A percentile compares a stretch with the other conserved stretches of the same genome.
phyloP scores from a whole-genome alignment of 1,140 invertebrate species.

The Aphaenogaster floridana region DNA sequence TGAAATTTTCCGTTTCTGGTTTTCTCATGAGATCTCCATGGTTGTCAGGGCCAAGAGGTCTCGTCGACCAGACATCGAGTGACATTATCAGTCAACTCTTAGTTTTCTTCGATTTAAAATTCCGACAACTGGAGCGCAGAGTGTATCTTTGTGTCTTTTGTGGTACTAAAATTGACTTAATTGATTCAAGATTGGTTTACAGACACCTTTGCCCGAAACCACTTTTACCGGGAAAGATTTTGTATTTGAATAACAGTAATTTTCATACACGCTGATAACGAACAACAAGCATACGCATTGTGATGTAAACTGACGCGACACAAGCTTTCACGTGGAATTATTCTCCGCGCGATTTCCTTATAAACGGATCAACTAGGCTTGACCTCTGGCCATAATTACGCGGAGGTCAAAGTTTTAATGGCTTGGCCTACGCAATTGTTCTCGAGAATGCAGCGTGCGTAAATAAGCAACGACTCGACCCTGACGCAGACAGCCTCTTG shows the following conservation, averaged over 20 bases:
- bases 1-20: neutral
- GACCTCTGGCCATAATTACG: constrained; percentile 69
- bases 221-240: neutral
- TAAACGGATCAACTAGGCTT: constrained; percentile 65
- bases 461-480: constrained; percentile 76
- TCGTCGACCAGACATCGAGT: neutral
- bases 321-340: constrained; percentile 57
- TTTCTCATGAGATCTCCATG: neutral
- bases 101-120: neutral
- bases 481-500: constrained; percentile 75
- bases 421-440: constrained; percentile 73
- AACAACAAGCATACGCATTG: constrained; percentile 33
- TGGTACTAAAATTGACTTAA: neutral
- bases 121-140: neutral
- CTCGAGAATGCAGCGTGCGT: constrained; percentile 68
- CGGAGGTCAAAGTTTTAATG: constrained; percentile 73
- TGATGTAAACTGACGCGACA: constrained; percentile 42
- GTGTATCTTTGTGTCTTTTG: neutral
- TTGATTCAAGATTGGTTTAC: neutral
- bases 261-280: constrained; percentile 34
- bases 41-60: neutral
- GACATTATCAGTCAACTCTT: neutral
- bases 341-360: constrained; percentile 66
- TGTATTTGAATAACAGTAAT: constrained; percentile 26
- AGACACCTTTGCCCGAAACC: neutral